Evolutionary conservation across 2,797 vertebrate species (phyloP), one percentile per base, ranked within the genome.

Genomic region (Orestias chungarensis): DNA sequence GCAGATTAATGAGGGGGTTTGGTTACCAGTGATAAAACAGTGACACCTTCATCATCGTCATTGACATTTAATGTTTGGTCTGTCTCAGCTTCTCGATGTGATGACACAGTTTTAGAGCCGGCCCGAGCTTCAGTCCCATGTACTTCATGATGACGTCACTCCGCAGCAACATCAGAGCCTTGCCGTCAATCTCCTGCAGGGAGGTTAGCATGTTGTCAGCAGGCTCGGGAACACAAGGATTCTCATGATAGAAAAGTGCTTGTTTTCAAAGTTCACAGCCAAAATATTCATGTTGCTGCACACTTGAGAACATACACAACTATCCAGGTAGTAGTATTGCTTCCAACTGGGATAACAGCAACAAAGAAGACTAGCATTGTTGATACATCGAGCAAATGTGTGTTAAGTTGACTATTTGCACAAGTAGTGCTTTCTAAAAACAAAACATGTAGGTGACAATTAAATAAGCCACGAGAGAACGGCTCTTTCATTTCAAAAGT

Each of bases 111-210:
- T 98, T 98, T 17, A 98, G 94, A 15, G 97, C 96, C 62, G 97
- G 97, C 15, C 97, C 97, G 78, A 99, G 92, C 89, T 98, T 98
- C 84, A 99, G 92, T 69, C 97, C 97, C 97, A 99, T 96, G 72
- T 98, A 97, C 92, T 97, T 99, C 96, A 98, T 98, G 54, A 98
- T 95, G 94, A 96, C 93, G 17, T 98, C 97, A 82, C 96, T 98
- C 71, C 96, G 95, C 86, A 99, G 94, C 82, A 98, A 91, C 76
- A 98, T 94, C 70, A 99, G 89, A 64, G 97, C 97, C 85, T 95
- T 96, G 62, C 97, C 97, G 84, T 98, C 97, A 27, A 98, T 99
- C 89, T 98, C 97, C 97, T 98, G 93, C 10, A 66, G 88, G 89
- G 47, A 89, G 86, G 70, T 25, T 17, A 67, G 43, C 42, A 67